phyloP scores from a whole-genome alignment of 2,797 vertebrate genomes.

The Pampus argenteus region DNA sequence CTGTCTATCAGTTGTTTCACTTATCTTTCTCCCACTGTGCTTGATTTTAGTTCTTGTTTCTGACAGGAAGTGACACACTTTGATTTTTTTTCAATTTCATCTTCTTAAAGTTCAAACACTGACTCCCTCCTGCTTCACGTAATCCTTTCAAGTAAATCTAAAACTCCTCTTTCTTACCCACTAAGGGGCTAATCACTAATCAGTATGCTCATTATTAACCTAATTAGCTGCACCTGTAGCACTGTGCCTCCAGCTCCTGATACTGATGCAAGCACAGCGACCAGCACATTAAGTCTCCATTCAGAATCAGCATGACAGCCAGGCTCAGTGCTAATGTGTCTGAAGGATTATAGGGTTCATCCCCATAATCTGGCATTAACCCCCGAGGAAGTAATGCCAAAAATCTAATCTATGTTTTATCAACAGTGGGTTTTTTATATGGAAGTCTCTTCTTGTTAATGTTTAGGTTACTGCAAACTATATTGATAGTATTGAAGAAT shows the following conservation, averaged over 20 bases:
- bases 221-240: conserved; percentile 70
- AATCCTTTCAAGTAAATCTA: conserved; percentile 60
- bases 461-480: background rate
- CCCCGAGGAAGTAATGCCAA: conserved; percentile 35
- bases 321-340: conserved; percentile 44
- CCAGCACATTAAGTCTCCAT: conserved; percentile 40
- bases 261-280: conserved; percentile 21
- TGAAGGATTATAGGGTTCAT: conserved; percentile 68
- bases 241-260: conserved; percentile 23
- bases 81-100: conserved; percentile 38
- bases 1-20: too few relatives aligned
- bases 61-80: conserved; percentile 25
- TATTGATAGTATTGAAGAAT: conserved; percentile 1
- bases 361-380: conserved; percentile 64
- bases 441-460: conserved; percentile 9
- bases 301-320: conserved; percentile 34
- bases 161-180: conserved; percentile 55
- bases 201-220: conserved; percentile 60
- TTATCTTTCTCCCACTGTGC: too few relatives aligned
- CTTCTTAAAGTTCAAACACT: conserved; percentile 51
- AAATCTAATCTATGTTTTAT: conserved; percentile 50
- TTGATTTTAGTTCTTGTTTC: too few relatives aligned
- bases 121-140: conserved; percentile 41
- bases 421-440: conserved; percentile 29
- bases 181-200: conserved; percentile 72